Conservation (phyloP, 2,113 vertebrate species). For the Athene noctua region DNA sequence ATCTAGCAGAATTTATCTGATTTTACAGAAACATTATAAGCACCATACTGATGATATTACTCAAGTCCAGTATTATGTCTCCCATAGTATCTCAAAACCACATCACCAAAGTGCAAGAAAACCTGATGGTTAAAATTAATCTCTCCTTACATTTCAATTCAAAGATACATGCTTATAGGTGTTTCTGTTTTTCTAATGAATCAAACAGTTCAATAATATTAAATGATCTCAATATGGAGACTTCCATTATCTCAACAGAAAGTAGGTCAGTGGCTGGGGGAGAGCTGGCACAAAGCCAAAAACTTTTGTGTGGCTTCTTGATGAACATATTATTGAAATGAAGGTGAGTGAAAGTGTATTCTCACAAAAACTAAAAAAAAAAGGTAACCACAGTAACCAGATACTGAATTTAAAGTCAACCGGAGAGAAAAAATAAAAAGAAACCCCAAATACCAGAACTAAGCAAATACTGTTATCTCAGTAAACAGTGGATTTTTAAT, state of each 20-base stretch:
- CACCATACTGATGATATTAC: background rate
- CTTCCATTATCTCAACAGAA: background rate
- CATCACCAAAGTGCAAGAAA: background rate
- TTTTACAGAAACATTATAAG: background rate
- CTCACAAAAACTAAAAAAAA: background rate
- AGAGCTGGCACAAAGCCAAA: background rate
- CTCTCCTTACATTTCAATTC: background rate
- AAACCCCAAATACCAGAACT: background rate
- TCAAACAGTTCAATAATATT: background rate
- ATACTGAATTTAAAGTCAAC: background rate
- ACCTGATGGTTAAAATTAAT: background rate
- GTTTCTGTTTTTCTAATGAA: background rate
- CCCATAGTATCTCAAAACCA: background rate
- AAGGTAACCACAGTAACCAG: background rate
- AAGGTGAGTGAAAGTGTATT: background rate
- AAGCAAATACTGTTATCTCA: background rate
- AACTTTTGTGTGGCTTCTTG: background rate
- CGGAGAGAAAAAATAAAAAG: background rate
- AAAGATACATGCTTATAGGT: background rate
- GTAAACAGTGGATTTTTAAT: background rate
- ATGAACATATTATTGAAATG: background rate
- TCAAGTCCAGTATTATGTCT: background rate
- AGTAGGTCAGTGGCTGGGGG: background rate
- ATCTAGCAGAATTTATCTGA: background rate
- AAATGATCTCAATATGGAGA: background rate